Evolutionary conservation across 2,113 vertebrate genomes (phyloP).

Genomic region (Hippopotamus amphibius): DNA sequence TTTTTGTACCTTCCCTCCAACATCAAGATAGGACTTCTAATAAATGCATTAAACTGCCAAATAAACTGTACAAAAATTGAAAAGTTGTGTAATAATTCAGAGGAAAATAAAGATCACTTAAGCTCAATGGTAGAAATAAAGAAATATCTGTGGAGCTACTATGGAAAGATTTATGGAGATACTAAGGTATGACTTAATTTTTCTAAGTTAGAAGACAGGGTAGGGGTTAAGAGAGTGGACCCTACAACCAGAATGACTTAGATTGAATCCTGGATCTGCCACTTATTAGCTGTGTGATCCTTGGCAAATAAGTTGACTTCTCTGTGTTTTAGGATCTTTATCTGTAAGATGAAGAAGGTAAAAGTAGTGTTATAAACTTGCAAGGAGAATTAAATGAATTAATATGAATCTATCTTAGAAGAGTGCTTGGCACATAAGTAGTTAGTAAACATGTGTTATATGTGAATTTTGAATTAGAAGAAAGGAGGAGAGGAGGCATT

Average conservation of each 20-base stretch:
- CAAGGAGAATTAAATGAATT: neutral
- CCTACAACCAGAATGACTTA: no score
- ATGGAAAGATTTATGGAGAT: neutral
- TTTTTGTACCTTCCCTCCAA: neutral
- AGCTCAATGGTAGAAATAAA: neutral
- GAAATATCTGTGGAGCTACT: neutral
- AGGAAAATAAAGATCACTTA: neutral
- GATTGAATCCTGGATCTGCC: neutral
- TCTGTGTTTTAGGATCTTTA: neutral
- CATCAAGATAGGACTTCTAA: neutral
- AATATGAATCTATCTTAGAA: neutral
- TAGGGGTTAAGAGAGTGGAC: neutral
- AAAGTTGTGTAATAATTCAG: neutral
- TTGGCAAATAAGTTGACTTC: neutral
- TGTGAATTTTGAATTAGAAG: neutral
- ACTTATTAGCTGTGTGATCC: neutral
- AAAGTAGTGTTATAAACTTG: neutral
- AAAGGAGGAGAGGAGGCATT: neutral
- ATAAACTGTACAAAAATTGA: neutral
- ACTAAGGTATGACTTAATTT: neutral
- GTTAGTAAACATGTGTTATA: neutral
- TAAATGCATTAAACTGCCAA: neutral
- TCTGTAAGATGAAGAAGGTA: neutral
- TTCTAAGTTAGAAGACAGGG: neutral
- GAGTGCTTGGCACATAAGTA: neutral